phyloP scores from a whole-genome alignment of 2,888 invertebrate species.

The Biston betularia region DNA sequence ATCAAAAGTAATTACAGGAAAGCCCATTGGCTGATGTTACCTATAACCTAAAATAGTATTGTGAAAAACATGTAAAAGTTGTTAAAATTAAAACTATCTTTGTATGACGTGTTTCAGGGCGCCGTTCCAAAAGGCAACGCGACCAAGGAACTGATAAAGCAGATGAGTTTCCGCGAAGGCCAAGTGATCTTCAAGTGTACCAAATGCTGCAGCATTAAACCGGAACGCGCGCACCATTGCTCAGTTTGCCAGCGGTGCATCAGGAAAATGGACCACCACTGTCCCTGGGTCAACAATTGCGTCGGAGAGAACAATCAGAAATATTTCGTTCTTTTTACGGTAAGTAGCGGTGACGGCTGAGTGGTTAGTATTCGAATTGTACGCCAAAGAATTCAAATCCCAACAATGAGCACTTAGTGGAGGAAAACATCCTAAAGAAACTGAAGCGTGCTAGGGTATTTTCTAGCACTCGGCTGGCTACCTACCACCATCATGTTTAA shows the following conservation, averaged over 20 bases:
- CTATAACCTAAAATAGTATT: too few relatives aligned
- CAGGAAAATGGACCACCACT: conserved; percentile 88
- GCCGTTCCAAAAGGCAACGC: conserved; percentile 98
- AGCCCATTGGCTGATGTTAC: too few relatives aligned
- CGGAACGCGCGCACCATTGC: conserved; percentile 98
- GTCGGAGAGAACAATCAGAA: conserved; percentile 99
- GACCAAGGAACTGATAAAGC: conserved; percentile 97
- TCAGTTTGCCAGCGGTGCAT: conserved; percentile 95
- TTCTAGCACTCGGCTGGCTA: too few relatives aligned
- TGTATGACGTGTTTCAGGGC: conserved; percentile 84
- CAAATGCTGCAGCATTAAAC: conserved; percentile 98
- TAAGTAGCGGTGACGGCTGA: conserved; percentile 67
- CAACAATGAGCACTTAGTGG: too few relatives aligned
- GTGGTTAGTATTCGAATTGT: too few relatives aligned
- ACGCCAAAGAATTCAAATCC: too few relatives aligned
- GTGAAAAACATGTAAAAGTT: too few relatives aligned
- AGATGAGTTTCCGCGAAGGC: conserved; percentile 96
- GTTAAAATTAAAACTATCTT: background rate
- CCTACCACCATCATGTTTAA: too few relatives aligned
- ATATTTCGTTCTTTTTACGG: conserved; percentile 99
- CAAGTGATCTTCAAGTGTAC: conserved; percentile 98
- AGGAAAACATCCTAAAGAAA: too few relatives aligned
- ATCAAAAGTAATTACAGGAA: too few relatives aligned
- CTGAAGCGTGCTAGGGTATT: too few relatives aligned
- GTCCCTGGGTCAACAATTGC: conserved; percentile 99